These are phyloP conservation scores for Caprella mutica DNA, from an alignment of 2,888 invertebrate species.

Conservation along the genomic window DNA sequence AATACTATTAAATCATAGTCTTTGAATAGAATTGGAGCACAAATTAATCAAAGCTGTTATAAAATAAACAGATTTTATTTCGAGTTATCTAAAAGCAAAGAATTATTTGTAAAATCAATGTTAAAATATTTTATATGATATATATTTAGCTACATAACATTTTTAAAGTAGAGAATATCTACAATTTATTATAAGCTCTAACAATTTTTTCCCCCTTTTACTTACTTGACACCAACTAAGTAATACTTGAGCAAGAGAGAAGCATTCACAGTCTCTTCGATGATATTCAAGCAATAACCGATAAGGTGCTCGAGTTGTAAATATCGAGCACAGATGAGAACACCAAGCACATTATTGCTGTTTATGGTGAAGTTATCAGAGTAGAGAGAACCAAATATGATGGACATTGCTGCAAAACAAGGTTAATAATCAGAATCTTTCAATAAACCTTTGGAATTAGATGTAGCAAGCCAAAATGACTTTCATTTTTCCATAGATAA, in stretches of 20 bases:
- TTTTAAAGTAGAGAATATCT: too few species aligned
- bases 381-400: conserved; percentile 63
- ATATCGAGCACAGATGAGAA: conserved; percentile 48
- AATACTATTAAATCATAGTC: too few species aligned
- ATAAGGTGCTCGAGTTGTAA: conserved; percentile 62
- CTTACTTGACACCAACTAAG: not conserved
- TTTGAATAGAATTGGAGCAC: too few species aligned
- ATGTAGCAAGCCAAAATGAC: too few species aligned
- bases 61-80: conserved; percentile 37
- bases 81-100: not conserved
- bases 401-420: conserved; percentile 50
- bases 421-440: conserved; percentile 7
- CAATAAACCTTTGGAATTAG: not conserved
- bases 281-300: conserved; percentile 59
- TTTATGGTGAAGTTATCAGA: conserved; percentile 60
- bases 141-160: too few species aligned
- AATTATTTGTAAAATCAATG: too few species aligned
- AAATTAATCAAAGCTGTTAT: conserved; percentile 58
- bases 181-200: too few species aligned
- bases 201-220: too few species aligned
- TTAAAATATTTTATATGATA: too few species aligned
- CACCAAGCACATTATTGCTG: conserved; percentile 30
- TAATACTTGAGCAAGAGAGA: conserved; percentile 34
- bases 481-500: not conserved
- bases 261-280: conserved; percentile 61